These are phyloP conservation scores for Cygnus atratus DNA, from an alignment of 2,113 vertebrate species.

Conservation along the genomic window DNA sequence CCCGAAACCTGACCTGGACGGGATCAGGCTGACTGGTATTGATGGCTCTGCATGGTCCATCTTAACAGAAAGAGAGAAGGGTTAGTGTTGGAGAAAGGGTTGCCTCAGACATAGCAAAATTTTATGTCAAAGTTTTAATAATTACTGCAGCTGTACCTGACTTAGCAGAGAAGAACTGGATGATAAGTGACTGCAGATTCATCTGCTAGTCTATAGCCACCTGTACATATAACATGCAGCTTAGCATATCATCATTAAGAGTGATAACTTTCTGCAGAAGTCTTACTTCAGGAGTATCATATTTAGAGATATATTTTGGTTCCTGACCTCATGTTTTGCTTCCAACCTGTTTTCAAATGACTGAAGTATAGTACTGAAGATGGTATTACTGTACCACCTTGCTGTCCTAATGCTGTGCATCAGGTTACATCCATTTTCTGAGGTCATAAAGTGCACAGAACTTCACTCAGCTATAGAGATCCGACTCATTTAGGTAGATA, in stretches of 20 bases:
- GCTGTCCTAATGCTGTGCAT: neutral
- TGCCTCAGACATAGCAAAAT: fast-evolving
- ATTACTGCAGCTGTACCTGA: neutral
- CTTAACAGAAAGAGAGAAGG: slow-evolving; percentile 6
- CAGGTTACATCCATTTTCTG: neutral
- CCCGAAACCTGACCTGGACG: slow-evolving; percentile 63
- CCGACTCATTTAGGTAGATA: neutral
- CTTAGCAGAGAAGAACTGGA: neutral
- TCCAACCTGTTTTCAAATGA: neutral
- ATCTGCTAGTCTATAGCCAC: neutral
- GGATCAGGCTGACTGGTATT: neutral
- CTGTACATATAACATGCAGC: neutral
- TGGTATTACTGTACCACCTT: fast-evolving
- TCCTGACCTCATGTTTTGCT: neutral
- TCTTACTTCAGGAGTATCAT: neutral
- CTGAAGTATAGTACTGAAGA: fast-evolving
- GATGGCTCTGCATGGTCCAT: neutral
- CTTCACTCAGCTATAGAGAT: neutral
- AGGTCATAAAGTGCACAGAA: neutral
- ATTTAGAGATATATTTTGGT: neutral
- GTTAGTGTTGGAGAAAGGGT: neutral
- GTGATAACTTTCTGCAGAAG: neutral
- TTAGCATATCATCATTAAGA: neutral
- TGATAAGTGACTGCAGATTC: neutral
- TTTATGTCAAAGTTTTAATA: neutral